phyloP scores from a whole-genome alignment of 1,140 invertebrate species.

The Sesamia nonagrioides region DNA sequence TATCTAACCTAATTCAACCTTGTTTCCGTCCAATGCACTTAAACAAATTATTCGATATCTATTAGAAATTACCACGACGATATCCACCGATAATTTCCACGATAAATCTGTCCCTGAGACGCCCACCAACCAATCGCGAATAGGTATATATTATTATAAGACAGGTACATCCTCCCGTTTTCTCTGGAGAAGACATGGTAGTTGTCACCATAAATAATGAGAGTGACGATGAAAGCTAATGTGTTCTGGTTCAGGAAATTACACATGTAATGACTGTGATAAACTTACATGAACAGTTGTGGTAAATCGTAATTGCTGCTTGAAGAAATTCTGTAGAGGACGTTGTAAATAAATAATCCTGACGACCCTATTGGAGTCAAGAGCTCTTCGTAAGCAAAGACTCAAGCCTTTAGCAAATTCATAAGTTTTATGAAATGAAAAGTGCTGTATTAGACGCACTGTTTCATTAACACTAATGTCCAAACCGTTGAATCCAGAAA shows the following conservation, averaged over 20 bases:
- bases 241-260: not conserved
- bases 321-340: too few species aligned
- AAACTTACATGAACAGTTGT: not conserved
- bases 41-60: not conserved
- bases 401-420: too few species aligned
- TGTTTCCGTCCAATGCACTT: not conserved
- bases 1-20: not conserved
- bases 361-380: too few species aligned
- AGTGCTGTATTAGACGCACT: too few species aligned
- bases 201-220: conserved; percentile 6
- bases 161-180: conserved; percentile 25
- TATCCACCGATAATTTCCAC: conserved; percentile 14
- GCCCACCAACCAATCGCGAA: conserved; percentile 3
- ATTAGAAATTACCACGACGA: not conserved
- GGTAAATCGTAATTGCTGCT: not conserved
- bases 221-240: not conserved
- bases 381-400: too few species aligned
- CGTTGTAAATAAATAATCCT: too few species aligned
- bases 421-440: too few species aligned
- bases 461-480: too few species aligned
- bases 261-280: conserved; percentile 1
- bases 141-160: conserved; percentile 5
- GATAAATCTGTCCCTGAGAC: conserved; percentile 7
- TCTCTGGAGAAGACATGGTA: not conserved
- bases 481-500: too few species aligned